Percentiles rank a stretch among this genome's conserved stretches.
phyloP scores from a whole-genome alignment of 2,113 vertebrate genomes.

The Cairina moschata region DNA sequence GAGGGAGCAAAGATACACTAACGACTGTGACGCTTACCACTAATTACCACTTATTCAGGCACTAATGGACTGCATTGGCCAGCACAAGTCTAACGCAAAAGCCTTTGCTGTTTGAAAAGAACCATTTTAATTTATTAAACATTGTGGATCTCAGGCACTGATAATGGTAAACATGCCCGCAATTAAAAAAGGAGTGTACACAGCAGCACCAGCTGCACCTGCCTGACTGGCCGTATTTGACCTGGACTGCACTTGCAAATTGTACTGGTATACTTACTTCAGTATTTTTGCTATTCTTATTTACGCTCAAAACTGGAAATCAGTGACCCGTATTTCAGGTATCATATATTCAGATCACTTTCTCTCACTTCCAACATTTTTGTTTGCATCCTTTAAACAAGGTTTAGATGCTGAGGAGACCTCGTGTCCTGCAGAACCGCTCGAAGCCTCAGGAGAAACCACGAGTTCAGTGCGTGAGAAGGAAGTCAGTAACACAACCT shows the following conservation, averaged over 20 bases:
- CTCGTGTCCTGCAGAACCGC: not conserved
- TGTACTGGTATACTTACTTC: not conserved
- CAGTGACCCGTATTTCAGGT: not conserved
- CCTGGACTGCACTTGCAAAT: not conserved
- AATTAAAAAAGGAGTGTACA: not conserved
- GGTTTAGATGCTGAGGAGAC: not conserved
- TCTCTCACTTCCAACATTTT: not conserved
- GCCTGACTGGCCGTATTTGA: not conserved
- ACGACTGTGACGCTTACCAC: not conserved
- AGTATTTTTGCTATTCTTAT: no score
- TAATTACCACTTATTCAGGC: conserved; percentile 63
- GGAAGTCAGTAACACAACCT: not conserved
- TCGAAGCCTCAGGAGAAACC: not conserved
- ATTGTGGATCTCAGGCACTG: not conserved
- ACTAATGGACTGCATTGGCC: conserved; percentile 25
- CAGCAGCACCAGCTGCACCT: not conserved
- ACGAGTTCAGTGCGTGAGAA: not conserved
- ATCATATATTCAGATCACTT: not conserved
- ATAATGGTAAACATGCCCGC: not conserved
- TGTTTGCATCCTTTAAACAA: not conserved
- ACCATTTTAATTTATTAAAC: not conserved
- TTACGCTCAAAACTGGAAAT: not conserved
- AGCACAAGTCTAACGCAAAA: not conserved
- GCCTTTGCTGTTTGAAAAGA: not conserved
- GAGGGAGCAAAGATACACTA: conserved; percentile 26